Percentiles rank a stretch among this genome's conserved stretches.
These are phyloP conservation scores for Anoplius nigerrimus DNA, from an alignment of 2,888 invertebrate species.

Conservation along the genomic window DNA sequence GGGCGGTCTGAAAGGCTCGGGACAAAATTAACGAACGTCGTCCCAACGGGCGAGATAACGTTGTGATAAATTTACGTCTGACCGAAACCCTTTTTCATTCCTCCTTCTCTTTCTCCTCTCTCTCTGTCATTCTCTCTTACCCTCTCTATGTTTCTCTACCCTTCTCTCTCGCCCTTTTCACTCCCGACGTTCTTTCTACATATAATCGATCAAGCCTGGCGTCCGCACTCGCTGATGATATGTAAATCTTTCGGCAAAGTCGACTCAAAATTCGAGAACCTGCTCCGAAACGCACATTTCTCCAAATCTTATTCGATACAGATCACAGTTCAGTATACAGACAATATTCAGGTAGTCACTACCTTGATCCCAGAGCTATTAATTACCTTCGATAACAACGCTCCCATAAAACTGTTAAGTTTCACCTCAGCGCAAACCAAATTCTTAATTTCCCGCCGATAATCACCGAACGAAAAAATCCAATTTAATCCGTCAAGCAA, in stretches of 20 bases:
- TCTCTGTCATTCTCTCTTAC: constrained; percentile 14
- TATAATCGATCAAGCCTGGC: constrained; percentile 56
- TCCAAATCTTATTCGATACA: too few relatives aligned
- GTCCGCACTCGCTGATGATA: constrained; percentile 50
- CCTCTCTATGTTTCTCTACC: constrained; percentile 10
- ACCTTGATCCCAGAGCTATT: too few relatives aligned
- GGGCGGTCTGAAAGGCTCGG: constrained; percentile 40
- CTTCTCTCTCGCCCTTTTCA: constrained; percentile 15
- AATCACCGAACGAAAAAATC: too few relatives aligned
- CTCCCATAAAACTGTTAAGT: too few relatives aligned
- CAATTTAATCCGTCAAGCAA: too few relatives aligned
- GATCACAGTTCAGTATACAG: too few relatives aligned
- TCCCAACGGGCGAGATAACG: constrained; percentile 64
- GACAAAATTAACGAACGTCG: constrained; percentile 65
- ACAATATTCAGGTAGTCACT: too few relatives aligned
- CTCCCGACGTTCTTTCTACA: constrained; percentile 46
- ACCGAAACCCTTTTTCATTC: constrained; percentile 38
- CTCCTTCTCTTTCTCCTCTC: neutral
- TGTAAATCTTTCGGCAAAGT: constrained; percentile 42
- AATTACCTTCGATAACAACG: too few relatives aligned
- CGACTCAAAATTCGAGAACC: too few relatives aligned
- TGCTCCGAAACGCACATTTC: too few relatives aligned
- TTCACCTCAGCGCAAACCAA: too few relatives aligned
- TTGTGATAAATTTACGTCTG: constrained; percentile 68
- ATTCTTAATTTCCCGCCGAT: too few relatives aligned